phyloP scores from a whole-genome alignment of 2,113 vertebrate species.

The Apodemus speciosus region DNA sequence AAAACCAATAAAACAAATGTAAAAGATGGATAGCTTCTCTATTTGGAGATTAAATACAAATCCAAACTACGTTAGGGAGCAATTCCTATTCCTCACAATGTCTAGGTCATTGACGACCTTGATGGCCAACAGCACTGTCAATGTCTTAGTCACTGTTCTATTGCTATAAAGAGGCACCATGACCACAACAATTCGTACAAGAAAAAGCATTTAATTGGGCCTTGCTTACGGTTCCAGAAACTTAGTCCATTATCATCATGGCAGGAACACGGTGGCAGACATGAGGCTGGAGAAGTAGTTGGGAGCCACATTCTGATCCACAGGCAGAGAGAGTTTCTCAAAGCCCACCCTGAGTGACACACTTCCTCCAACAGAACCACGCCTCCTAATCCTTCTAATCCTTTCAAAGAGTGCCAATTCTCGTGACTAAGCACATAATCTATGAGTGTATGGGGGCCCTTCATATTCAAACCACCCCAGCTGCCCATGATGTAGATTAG shows the following conservation, averaged over 20 bases:
- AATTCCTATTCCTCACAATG: neutral
- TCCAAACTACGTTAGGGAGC: neutral
- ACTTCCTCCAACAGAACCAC: neutral
- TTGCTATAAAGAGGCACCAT: neutral
- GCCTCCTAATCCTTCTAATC: neutral
- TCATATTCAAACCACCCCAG: neutral
- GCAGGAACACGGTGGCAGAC: neutral
- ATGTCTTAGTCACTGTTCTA: neutral
- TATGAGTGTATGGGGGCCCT: no score
- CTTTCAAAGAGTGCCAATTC: neutral
- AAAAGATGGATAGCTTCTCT: neutral
- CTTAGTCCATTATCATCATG: neutral
- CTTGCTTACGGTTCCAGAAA: neutral
- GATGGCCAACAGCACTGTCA: neutral
- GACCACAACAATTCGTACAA: neutral
- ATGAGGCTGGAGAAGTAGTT: neutral
- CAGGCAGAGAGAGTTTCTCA: neutral
- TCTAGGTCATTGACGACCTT: neutral
- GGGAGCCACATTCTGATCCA: neutral
- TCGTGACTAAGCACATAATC: neutral
- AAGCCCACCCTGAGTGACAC: neutral
- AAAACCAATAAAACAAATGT: neutral
- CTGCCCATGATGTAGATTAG: no score
- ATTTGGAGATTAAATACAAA: constrained; percentile 3
- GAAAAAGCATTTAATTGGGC: neutral